A percentile compares a stretch with the other conserved stretches of the same genome.
phyloP scores from a whole-genome alignment of 1,140 invertebrate species.

The Aricia agestis region DNA sequence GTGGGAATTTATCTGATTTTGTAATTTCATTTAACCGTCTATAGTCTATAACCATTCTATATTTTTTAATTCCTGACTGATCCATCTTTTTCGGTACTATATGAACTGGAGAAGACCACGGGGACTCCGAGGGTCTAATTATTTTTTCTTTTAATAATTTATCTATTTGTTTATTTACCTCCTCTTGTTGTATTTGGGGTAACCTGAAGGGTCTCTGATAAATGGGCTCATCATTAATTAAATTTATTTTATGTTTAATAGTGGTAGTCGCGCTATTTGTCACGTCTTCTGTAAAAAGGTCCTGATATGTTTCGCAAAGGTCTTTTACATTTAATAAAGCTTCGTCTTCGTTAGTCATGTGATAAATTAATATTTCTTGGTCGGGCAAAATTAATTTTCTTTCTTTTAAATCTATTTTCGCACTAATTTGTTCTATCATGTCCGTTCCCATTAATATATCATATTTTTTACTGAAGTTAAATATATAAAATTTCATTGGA shows the following conservation, averaged over 20 bases:
- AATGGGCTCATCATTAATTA: conserved; percentile 23
- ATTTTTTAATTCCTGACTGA: background rate
- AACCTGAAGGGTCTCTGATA: conserved; percentile 26
- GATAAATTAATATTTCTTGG: conserved; percentile 17
- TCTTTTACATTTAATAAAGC: conserved; percentile 18
- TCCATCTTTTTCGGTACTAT: background rate
- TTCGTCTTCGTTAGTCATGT: conserved; percentile 23
- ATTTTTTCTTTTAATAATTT: conserved; percentile 1
- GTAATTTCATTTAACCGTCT: background rate
- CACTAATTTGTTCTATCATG: conserved; percentile 20
- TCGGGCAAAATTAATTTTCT: conserved; percentile 18
- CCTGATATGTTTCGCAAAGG: conserved; percentile 24
- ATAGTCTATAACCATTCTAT: conserved; percentile 4
- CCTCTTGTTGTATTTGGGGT: background rate
- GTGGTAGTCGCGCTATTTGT: conserved; percentile 26
- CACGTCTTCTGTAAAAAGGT: conserved; percentile 28
- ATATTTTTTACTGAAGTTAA: conserved; percentile 24
- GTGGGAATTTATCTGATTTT: background rate
- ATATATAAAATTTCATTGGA: conserved; percentile 22
- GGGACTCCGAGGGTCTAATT: conserved; percentile 5
- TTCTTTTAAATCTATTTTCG: conserved; percentile 12
- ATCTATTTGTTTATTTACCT: background rate
- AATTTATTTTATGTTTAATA: conserved; percentile 26
- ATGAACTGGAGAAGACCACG: conserved; percentile 2
- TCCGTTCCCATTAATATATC: conserved; percentile 24